phyloP scores from a whole-genome alignment of 2,113 vertebrate species.

The Bufo gargarizans region DNA sequence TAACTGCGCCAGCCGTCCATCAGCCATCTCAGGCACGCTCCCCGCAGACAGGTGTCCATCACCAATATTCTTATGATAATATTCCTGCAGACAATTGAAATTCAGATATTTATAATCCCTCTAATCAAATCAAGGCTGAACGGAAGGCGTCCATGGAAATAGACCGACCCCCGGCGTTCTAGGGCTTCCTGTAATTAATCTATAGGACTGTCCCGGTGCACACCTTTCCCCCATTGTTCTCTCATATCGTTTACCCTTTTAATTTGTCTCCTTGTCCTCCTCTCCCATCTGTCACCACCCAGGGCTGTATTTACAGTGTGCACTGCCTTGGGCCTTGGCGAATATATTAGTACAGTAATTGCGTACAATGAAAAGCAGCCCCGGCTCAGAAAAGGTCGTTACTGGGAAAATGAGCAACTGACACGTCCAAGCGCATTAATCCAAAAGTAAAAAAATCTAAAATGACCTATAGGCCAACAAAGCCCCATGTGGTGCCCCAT shows the following conservation, averaged over 20 bases:
- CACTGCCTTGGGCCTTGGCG: neutral
- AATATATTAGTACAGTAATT: constrained; percentile 27
- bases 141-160: neutral
- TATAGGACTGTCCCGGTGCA: neutral
- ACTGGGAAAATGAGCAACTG: neutral
- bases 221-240: constrained; percentile 1
- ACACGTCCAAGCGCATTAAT: neutral
- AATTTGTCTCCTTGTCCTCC: neutral
- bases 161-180: neutral
- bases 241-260: neutral
- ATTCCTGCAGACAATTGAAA: constrained; percentile 20
- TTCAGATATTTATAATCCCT: constrained; percentile 17
- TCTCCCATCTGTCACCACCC: constrained; percentile 17
- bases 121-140: neutral
- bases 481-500: neutral
- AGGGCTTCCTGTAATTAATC: neutral
- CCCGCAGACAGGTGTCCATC: constrained; percentile 50
- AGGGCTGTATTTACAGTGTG: neutral
- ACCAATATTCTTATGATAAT: constrained; percentile 37
- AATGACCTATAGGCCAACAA: neutral
- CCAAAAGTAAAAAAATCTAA: neutral
- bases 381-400: neutral
- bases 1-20: constrained; percentile 40
- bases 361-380: constrained; percentile 9
- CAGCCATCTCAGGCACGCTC: constrained; percentile 25